A percentile compares a stretch with the other conserved stretches of the same genome.
phyloP scores from a whole-genome alignment of 2,888 invertebrate species.

The Prionchulus punctatus region DNA sequence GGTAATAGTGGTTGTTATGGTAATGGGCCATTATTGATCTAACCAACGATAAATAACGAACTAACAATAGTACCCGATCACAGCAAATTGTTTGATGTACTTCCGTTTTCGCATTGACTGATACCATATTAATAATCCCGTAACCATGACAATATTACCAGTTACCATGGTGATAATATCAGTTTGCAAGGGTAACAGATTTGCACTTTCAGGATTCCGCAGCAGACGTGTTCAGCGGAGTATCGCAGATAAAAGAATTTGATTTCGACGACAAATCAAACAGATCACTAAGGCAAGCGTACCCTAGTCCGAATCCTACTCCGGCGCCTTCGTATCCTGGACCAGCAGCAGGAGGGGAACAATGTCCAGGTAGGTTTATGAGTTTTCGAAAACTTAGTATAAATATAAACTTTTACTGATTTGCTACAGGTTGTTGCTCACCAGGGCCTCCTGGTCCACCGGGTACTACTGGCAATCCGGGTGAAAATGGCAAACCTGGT shows the following conservation, averaged over 20 bases:
- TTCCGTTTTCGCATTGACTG: no score
- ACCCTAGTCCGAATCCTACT: background rate
- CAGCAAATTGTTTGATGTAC: no score
- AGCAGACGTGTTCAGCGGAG: background rate
- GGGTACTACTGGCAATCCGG: background rate
- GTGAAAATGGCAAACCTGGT: background rate
- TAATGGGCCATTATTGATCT: background rate
- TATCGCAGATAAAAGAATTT: background rate
- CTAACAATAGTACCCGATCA: no score
- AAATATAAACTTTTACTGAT: no score
- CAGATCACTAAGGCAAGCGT: background rate
- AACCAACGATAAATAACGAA: no score
- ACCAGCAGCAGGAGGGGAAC: background rate
- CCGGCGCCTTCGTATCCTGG: background rate
- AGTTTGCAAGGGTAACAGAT: no score
- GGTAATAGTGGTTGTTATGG: no score
- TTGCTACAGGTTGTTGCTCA: background rate
- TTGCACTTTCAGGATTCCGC: background rate
- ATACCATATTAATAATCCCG: no score
- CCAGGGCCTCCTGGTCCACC: constrained; percentile 1
- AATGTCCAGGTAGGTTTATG: no score
- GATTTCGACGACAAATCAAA: background rate
- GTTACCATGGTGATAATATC: no score
- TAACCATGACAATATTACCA: no score
- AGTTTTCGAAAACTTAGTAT: no score